Percentiles rank a stretch among this genome's conserved stretches.
Evolutionary conservation across 2,797 vertebrate species (phyloP).

Genomic region (Gephyroberyx darwinii): DNA sequence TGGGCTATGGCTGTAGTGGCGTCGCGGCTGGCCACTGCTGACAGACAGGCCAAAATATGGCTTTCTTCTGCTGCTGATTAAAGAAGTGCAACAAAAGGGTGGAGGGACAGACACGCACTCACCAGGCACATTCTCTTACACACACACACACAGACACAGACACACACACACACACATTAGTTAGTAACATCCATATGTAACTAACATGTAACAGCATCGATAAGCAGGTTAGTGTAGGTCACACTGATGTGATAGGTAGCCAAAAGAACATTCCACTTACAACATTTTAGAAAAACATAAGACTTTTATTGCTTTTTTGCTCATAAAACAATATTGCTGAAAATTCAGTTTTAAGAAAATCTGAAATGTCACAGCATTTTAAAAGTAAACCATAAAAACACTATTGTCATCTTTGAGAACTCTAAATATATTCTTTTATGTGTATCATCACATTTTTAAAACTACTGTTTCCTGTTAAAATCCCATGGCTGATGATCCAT

Average conservation of each 20-base stretch:
- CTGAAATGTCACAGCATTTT: slow-evolving; percentile 45
- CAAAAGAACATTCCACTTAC: slow-evolving; percentile 34
- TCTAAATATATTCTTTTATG: slow-evolving; percentile 16
- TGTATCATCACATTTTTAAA: slow-evolving; percentile 42
- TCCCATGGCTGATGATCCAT: slow-evolving; percentile 12
- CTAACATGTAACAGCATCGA: slow-evolving; percentile 48
- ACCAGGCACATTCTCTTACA: slow-evolving; percentile 41
- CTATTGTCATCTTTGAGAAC: slow-evolving; percentile 45
- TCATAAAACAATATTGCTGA: slow-evolving; percentile 44
- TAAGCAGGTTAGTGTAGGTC: slow-evolving; percentile 18
- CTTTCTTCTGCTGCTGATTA: slow-evolving; percentile 83
- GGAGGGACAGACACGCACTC: slow-evolving; percentile 58
- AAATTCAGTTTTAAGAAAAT: slow-evolving; percentile 38
- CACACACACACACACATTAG: slow-evolving; percentile 29
- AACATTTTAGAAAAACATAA: slow-evolving; percentile 57
- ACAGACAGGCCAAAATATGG: slow-evolving; percentile 81
- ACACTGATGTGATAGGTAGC: neutral
- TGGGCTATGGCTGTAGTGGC: slow-evolving; percentile 70
- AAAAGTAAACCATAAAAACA: slow-evolving; percentile 60
- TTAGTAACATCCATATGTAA: slow-evolving; percentile 45
- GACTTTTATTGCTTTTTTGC: slow-evolving; percentile 76
- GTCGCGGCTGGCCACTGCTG: slow-evolving; percentile 69
- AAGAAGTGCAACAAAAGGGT: slow-evolving; percentile 75
- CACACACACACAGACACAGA: slow-evolving; percentile 46
- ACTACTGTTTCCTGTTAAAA: slow-evolving; percentile 25